These are phyloP conservation scores for Sebastes melanostomus DNA, from an alignment of 2,797 vertebrate species.

Conservation along the genomic window DNA sequence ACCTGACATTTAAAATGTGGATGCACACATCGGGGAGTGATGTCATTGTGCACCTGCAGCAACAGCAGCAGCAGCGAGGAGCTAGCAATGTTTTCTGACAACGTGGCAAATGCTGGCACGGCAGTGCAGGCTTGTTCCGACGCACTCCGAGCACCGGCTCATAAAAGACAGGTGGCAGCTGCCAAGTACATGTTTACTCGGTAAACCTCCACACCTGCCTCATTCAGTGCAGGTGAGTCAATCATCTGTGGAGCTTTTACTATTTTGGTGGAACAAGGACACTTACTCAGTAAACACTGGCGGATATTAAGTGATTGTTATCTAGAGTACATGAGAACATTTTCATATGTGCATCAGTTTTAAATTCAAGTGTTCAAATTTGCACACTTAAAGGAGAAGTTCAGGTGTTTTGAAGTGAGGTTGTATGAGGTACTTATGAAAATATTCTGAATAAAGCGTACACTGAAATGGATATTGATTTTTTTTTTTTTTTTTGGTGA, in stretches of 20 bases:
- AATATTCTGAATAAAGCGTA: too few relatives aligned
- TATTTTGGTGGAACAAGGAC: not conserved
- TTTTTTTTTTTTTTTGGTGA: too few relatives aligned
- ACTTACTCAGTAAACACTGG: not conserved
- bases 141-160: not conserved
- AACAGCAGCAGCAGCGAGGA: not conserved
- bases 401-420: not conserved
- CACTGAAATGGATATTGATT: too few relatives aligned
- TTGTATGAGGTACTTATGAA: not conserved
- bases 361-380: not conserved
- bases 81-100: constrained; percentile 20
- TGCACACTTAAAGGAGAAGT: not conserved
- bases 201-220: constrained; percentile 60
- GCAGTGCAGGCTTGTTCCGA: not conserved
- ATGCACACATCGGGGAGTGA: constrained; percentile 18
- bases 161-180: constrained; percentile 56
- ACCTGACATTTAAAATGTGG: constrained; percentile 55
- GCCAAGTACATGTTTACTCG: constrained; percentile 42
- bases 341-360: not conserved
- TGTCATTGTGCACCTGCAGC: constrained; percentile 37
- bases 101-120: constrained; percentile 19
- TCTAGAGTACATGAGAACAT: not conserved
- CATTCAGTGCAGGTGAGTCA: constrained; percentile 20
- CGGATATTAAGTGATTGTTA: constrained; percentile 4
- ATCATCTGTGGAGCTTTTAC: not conserved